These are phyloP conservation scores for Lypha dubia DNA, from an alignment of 2,888 invertebrate genomes.

Conservation along the genomic window DNA sequence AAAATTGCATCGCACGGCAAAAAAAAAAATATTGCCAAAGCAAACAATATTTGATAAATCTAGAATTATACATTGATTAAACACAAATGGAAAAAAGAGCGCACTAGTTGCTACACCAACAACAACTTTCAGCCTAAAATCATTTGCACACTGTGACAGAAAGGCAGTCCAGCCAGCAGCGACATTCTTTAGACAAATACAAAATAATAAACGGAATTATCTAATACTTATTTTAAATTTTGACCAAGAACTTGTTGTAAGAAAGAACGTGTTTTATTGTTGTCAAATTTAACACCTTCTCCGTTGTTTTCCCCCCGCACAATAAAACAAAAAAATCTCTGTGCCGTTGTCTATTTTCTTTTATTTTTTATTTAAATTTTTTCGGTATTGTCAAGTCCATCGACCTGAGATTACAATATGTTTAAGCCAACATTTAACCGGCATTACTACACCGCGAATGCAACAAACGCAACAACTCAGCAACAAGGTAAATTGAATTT, in stretches of 20 bases:
- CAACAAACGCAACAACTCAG: not conserved
- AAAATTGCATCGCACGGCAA: not conserved
- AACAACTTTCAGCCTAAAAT: not conserved
- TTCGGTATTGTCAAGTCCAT: slow-evolving; percentile 52
- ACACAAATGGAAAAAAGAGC: not conserved
- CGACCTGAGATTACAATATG: slow-evolving; percentile 45
- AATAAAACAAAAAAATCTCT: slow-evolving; percentile 27
- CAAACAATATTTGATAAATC: not conserved
- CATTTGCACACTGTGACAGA: not conserved
- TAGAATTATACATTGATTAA: not conserved
- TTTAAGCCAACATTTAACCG: slow-evolving; percentile 49
- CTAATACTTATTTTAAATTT: slow-evolving; percentile 41
- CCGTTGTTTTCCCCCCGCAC: not conserved
- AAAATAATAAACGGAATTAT: slow-evolving; percentile 34
- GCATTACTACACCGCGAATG: slow-evolving; percentile 43
- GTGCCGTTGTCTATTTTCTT: slow-evolving; percentile 10
- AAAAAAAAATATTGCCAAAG: not conserved
- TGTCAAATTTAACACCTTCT: slow-evolving; percentile 59
- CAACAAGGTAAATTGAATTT: slow-evolving; percentile 37
- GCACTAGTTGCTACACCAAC: not conserved
- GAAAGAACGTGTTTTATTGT: slow-evolving; percentile 54
- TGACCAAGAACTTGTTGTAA: slow-evolving; percentile 52
- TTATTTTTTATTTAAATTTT: not conserved
- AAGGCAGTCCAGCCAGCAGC: not conserved
- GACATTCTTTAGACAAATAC: slow-evolving; percentile 7